Percentiles rank a stretch among this genome's conserved stretches.
Conservation (phyloP, 2,797 vertebrate genomes). For the Varecia variegata region DNA sequence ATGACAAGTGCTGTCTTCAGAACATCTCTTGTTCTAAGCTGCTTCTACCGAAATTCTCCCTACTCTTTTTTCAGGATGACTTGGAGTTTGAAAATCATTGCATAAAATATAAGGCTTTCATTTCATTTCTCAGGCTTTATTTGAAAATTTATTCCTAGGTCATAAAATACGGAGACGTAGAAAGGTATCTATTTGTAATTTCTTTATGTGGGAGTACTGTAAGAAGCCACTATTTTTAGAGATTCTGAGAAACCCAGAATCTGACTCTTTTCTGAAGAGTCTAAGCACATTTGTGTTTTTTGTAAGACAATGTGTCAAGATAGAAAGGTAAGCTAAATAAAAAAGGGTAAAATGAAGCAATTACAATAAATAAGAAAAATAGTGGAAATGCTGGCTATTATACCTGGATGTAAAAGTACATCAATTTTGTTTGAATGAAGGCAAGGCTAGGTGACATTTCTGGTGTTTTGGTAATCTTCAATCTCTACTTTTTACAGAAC, state of each 20-base stretch:
- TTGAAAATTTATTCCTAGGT: neutral
- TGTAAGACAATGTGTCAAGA: neutral
- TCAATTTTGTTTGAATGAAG: neutral
- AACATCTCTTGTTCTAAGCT: neutral
- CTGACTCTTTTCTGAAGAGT: neutral
- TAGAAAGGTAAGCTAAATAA: neutral
- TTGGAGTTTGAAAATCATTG: constrained; percentile 18
- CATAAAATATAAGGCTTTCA: neutral
- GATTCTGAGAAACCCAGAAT: neutral
- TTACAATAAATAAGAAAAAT: neutral
- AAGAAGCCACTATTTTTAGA: neutral
- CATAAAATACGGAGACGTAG: neutral
- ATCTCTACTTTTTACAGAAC: neutral
- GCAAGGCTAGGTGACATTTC: neutral
- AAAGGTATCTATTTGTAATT: neutral
- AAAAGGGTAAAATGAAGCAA: neutral
- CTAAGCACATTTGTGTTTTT: neutral
- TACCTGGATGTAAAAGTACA: neutral
- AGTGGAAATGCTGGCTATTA: neutral
- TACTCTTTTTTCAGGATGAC: neutral
- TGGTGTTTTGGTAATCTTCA: neutral
- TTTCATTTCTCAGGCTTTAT: neutral
- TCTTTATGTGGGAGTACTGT: neutral
- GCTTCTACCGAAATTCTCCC: neutral
- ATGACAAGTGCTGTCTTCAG: neutral